Percentiles rank a stretch among this genome's conserved stretches.
Evolutionary conservation across 2,888 invertebrate genomes (phyloP).

Genomic region (Drosophila pullipes): DNA sequence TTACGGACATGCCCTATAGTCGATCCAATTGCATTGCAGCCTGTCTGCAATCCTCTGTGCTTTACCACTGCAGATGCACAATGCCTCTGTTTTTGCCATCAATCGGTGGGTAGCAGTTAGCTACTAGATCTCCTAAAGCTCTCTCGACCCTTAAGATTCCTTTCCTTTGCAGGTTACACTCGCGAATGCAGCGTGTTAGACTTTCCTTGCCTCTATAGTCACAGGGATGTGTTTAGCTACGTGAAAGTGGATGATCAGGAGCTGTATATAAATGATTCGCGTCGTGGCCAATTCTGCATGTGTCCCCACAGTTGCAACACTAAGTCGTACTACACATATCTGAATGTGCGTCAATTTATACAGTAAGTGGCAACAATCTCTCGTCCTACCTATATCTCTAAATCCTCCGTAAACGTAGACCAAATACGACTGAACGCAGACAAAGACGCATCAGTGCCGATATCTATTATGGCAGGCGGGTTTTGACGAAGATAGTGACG

Average conservation of each 20-base stretch:
- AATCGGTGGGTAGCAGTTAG: constrained; percentile 43
- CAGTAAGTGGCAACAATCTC: constrained; percentile 38
- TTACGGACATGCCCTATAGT: constrained; percentile 63
- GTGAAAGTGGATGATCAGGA: constrained; percentile 62
- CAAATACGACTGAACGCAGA: constrained; percentile 28
- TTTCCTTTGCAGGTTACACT: constrained; percentile 28
- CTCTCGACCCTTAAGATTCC: background rate
- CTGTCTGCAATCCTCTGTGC: constrained; percentile 75
- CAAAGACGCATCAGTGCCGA: constrained; percentile 69
- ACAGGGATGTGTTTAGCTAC: constrained; percentile 71
- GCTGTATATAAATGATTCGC: constrained; percentile 63
- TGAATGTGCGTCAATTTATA: constrained; percentile 59
- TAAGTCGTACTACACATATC: constrained; percentile 56
- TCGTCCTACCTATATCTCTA: background rate
- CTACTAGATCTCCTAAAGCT: too few relatives aligned
- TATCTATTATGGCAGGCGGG: constrained; percentile 83
- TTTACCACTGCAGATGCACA: constrained; percentile 78
- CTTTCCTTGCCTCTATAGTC: constrained; percentile 70
- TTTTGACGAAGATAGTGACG: constrained; percentile 84
- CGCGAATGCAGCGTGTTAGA: constrained; percentile 74
- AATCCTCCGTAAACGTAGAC: constrained; percentile 13
- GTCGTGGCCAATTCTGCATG: constrained; percentile 72
- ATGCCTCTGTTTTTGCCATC: constrained; percentile 70
- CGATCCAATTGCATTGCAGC: constrained; percentile 74
- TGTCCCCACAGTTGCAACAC: constrained; percentile 78